phyloP scores from a whole-genome alignment of 2,113 vertebrate species.

The Maccullochella peelii region DNA sequence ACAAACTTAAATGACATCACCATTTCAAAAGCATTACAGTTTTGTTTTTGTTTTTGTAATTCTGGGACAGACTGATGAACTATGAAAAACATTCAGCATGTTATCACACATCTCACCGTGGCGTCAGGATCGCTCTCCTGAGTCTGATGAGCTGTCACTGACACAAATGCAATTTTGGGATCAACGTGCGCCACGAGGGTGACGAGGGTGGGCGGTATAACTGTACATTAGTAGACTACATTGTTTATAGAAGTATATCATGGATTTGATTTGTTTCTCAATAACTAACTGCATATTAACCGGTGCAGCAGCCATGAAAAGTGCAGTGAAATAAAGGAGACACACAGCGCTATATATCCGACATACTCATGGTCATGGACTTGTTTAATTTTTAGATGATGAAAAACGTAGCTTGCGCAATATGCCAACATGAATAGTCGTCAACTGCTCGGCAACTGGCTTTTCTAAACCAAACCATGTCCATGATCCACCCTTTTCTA shows the following conservation, averaged over 20 bases:
- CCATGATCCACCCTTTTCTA: background rate
- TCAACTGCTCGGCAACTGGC: background rate
- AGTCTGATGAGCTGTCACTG: constrained; percentile 57
- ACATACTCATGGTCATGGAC: background rate
- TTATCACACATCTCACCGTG: constrained; percentile 36
- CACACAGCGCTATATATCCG: background rate
- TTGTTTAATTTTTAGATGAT: background rate
- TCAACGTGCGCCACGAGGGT: constrained; percentile 27
- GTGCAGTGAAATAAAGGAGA: background rate
- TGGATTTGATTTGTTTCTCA: background rate
- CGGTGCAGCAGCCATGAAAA: background rate
- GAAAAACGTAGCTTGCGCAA: background rate
- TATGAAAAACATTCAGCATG: background rate
- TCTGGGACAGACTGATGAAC: constrained; percentile 18
- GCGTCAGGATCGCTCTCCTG: constrained; percentile 4
- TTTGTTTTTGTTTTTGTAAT: constrained; percentile 1
- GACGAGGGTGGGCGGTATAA: background rate
- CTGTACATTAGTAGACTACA: background rate
- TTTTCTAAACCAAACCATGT: constrained; percentile 10
- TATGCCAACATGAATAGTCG: background rate
- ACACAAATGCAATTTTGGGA: constrained; percentile 39
- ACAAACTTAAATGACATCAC: background rate
- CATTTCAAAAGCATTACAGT: background rate
- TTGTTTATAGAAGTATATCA: background rate
- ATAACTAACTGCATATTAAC: background rate